Evolutionary conservation across 2,113 vertebrate species (phyloP), one percentile per base, ranked within the genome.

Genomic region (Gobius niger): DNA sequence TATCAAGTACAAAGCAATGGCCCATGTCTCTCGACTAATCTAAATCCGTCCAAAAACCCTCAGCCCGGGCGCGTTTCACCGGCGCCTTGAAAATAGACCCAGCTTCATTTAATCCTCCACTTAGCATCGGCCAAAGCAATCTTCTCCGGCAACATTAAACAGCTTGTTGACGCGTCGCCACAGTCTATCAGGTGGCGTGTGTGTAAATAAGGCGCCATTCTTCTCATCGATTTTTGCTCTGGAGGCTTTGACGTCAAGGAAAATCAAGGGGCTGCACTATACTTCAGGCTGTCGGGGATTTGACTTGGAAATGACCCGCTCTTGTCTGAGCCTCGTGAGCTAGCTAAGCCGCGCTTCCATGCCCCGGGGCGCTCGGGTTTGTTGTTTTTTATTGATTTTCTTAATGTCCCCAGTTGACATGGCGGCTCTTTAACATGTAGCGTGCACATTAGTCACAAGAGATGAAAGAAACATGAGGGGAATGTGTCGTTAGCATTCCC

Each of bases 141-240:
- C 66, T 75, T 64, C 82, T 82, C 66, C 67, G 77, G 80, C 71
- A 78, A 87, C 77, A 84, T 79, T 81, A 84, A 34, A 76, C 71
- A 75, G 76, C 77, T 75, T 72, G 80, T 81, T 88, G 82, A 83
- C 81, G 80, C 75, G 70, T 79, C 44, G 66, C 81, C 46, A 13
- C 81, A 82, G 77, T 85, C 77, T 67, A 68, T 87, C 85, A 84
- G 82, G 77, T 84, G 56, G 57, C 54, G n/a, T 72, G 78, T 34
- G 24, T 83, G 79, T 84, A 81, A 86, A 82, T 87, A 85, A 82
- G 78, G 73, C 81, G 83, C 75, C 78, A 79, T 84, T 85, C 78
- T 70, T 78, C 72, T 67, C 75, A 91, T 91, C 81, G 90, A 92
- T 90, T 91, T 91, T 34, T 88, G 44, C 64, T 54, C 73, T 69